Evolutionary conservation across 2,888 invertebrate genomes (phyloP), one percentile per base, ranked within the genome.

Genomic region (Temnothorax rugatulus): DNA sequence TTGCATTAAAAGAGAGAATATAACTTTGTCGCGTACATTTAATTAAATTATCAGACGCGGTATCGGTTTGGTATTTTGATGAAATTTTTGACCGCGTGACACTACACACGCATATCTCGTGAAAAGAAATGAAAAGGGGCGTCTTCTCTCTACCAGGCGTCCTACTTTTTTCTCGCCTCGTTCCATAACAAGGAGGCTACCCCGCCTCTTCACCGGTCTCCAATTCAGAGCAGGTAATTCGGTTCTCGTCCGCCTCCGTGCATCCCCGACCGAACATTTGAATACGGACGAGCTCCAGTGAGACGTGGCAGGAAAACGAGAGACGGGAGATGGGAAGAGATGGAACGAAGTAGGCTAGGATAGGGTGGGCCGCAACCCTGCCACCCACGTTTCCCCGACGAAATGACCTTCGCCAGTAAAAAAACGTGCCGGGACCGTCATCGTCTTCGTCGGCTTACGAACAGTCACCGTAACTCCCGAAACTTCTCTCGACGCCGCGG

Each of bases 391-490:
- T 88, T 84, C 82, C 38, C 68, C 84, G 75, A 82, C 76, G 75
- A 86, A 90, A 90, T 88, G 87, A 90, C 88, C 88, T 84, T 86
- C 85, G 83, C 84, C 84, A 64, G 84, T 74, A 88, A 86, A 84
- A 76, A 83, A 81, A 86, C 88, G 86, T 83, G 64, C 82, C 68
- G 82, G 84, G 85, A 88, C 83, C 87, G 86, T 87, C 86, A 86
- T 90, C 86, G 88, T 89, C 88, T 88, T 85, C 86, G 81, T 69
- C 52, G 88, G 88, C 88, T 92, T 91, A 91, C 84, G 86, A 86
- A 77, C 75, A 89, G 90, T 91, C 84, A 79, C 88, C 89, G 92
- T 90, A 90, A 91, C 87, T 86, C 87, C 85, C 75, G 84, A 85
- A 90, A 89, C 84, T 90, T 86, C 82, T 83, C 54, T 81, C 41